Evolutionary conservation across 1,140 invertebrate genomes (phyloP).

Genomic region (Solenopsis fugax): DNA sequence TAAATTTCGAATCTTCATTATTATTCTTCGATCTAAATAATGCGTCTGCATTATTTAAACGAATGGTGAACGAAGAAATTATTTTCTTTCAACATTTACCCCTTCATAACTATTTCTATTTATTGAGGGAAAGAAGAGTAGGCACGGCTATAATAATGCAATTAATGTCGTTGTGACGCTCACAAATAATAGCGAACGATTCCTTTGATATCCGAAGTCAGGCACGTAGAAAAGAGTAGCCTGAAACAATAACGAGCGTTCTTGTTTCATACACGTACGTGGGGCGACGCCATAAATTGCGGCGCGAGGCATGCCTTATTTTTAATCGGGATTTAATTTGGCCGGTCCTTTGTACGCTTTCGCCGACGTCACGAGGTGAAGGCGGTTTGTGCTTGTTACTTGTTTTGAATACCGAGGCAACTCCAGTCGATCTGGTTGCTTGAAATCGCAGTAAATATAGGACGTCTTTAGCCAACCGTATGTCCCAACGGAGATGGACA

Average conservation of each 20-base stretch:
- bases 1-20: not conserved
- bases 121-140: not conserved
- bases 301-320: constrained; percentile 65
- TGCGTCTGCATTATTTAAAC: not conserved
- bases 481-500: not conserved
- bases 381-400: constrained; percentile 33
- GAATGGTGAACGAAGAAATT: not conserved
- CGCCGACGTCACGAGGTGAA: constrained; percentile 61
- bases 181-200: constrained; percentile 41
- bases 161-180: constrained; percentile 32
- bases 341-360: constrained; percentile 67
- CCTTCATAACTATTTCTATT: not conserved
- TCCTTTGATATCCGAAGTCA: constrained; percentile 49
- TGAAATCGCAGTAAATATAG: constrained; percentile 39
- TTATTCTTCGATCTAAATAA: not conserved
- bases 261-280: constrained; percentile 59
- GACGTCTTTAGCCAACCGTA: constrained; percentile 8
- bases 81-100: not conserved
- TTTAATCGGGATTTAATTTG: constrained; percentile 77
- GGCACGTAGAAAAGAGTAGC: constrained; percentile 27
- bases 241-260: constrained; percentile 60
- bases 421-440: not conserved
- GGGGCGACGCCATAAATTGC: constrained; percentile 72
- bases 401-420: constrained; percentile 17
- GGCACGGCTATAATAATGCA: constrained; percentile 27